Evolutionary conservation across 2,888 invertebrate genomes (phyloP).

Genomic region (Sesamia inferens): DNA sequence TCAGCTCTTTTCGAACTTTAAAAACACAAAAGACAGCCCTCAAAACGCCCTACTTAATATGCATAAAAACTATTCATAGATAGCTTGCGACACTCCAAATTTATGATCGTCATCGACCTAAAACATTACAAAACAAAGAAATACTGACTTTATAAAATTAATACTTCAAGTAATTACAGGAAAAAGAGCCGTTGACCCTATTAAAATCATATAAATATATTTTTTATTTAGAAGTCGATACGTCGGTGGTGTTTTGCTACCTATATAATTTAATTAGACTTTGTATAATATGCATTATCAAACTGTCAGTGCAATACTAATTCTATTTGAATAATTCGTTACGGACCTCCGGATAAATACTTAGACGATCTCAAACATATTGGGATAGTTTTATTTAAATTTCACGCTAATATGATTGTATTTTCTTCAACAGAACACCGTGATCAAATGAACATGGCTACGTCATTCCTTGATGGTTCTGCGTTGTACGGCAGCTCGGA

Average conservation of each 20-base stretch:
- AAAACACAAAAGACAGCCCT: no score
- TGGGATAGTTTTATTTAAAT: no score
- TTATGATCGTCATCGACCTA: not conserved
- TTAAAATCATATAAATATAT: not conserved
- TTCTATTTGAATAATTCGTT: not conserved
- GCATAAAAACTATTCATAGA: no score
- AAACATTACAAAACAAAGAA: no score
- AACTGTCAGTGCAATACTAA: not conserved
- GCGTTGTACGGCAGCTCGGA: conserved; percentile 95
- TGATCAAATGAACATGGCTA: conserved; percentile 96
- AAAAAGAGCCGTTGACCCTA: not conserved
- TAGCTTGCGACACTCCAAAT: not conserved
- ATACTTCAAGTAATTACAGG: no score
- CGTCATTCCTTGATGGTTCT: conserved; percentile 95
- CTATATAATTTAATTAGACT: not conserved
- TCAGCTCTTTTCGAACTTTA: no score
- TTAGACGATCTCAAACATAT: not conserved
- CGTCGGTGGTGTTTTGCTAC: not conserved
- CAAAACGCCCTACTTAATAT: no score
- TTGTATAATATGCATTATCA: not conserved
- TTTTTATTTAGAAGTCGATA: not conserved
- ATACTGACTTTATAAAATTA: no score
- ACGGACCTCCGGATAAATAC: not conserved
- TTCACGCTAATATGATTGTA: not conserved
- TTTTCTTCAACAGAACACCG: conserved; percentile 89